phyloP scores from a whole-genome alignment of 2,113 vertebrate genomes.

The Varanus komodoensis region DNA sequence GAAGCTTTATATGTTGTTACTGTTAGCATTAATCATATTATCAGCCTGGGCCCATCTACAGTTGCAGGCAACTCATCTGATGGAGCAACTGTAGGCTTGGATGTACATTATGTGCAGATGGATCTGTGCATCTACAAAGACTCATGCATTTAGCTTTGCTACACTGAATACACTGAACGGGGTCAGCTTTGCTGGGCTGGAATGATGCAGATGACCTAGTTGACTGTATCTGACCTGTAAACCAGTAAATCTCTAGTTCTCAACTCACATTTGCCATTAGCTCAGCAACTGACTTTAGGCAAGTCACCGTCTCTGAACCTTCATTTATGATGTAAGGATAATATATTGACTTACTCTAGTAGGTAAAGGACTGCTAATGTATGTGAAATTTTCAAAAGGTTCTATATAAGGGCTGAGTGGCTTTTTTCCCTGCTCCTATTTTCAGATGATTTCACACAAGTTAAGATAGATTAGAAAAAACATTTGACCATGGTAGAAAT shows the following conservation, averaged over 20 bases:
- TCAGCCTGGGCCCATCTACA: too few species aligned
- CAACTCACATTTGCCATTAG: not conserved
- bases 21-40: not conserved
- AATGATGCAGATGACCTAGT: not conserved
- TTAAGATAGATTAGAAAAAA: not conserved
- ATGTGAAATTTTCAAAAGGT: not conserved
- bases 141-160: not conserved
- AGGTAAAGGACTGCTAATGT: not conserved
- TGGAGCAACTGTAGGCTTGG: too few species aligned
- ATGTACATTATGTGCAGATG: too few species aligned
- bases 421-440: not conserved
- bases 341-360: not conserved
- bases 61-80: too few species aligned
- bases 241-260: not conserved
- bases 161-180: not conserved
- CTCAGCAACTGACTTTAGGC: not conserved
- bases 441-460: not conserved
- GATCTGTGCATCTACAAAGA: not conserved
- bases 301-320: not conserved
- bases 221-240: not conserved
- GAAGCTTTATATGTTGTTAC: not conserved
- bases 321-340: not conserved
- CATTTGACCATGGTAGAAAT: conserved; percentile 6
- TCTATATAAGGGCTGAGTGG: not conserved
- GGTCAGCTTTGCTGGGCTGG: not conserved